Evolutionary conservation across 2,797 vertebrate species (phyloP).

Genomic region (Euphonia xanthogaster): DNA sequence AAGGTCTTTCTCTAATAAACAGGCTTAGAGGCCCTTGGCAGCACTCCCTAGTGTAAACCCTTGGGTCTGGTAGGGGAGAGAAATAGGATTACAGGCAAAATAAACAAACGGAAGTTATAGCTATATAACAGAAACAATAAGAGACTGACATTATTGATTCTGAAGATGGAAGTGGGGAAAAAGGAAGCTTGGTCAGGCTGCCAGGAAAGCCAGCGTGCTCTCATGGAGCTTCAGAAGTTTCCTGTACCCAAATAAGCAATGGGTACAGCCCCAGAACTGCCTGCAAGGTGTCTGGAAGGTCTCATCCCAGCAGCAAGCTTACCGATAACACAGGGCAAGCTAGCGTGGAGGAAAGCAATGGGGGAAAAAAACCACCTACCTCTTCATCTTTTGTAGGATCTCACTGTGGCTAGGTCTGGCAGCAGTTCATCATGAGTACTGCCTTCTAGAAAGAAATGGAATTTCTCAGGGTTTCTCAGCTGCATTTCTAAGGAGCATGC

Average conservation of each 20-base stretch:
- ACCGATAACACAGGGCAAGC: not conserved
- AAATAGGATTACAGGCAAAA: not conserved
- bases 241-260: not conserved
- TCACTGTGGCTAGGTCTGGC: not conserved
- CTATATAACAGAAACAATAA: not conserved
- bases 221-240: not conserved
- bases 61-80: not conserved
- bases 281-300: not conserved
- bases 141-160: not conserved
- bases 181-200: not conserved
- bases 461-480: not conserved
- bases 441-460: not conserved
- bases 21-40: not conserved
- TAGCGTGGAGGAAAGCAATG: not conserved
- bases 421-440: not conserved
- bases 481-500: not conserved
- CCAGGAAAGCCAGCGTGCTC: not conserved
- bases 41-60: not conserved
- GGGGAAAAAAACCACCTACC: not conserved
- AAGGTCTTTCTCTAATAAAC: not conserved
- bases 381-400: not conserved
- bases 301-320: not conserved
- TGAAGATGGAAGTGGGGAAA: not conserved
- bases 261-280: fast-evolving
- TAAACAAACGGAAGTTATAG: not conserved